Conservation (phyloP, 2,888 invertebrate genomes). For the Piscicola geometra region DNA sequence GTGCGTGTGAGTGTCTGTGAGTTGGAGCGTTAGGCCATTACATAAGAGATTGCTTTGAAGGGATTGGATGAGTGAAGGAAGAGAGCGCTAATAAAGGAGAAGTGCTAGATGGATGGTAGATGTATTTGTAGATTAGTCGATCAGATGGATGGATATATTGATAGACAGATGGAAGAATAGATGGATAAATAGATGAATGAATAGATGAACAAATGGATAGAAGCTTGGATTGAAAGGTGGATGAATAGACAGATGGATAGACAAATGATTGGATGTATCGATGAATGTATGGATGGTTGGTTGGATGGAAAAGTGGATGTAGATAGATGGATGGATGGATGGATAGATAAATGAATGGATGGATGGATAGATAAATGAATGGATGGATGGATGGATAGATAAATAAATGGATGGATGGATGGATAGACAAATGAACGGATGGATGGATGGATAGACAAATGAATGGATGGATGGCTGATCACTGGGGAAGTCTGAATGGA, state of each 20-base stretch:
- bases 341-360: constrained; percentile 3
- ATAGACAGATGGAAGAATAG: constrained; percentile 11
- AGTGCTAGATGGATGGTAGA: neutral
- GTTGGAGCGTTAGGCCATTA: no score
- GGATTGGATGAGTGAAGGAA: neutral
- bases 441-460: neutral
- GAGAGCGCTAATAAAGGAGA: neutral
- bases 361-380: constrained; percentile 16
- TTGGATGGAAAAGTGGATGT: neutral
- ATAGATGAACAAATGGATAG: neutral
- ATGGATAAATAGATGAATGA: constrained; percentile 14
- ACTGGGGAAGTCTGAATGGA: neutral
- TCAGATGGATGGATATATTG: neutral
- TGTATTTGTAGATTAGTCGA: neutral
- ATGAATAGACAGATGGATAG: neutral
- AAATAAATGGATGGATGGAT: neutral
- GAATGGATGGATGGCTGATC: neutral
- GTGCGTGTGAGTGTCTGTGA: neutral
- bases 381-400: neutral
- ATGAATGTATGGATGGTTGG: neutral
- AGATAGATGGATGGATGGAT: constrained; percentile 4
- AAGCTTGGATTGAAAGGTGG: neutral
- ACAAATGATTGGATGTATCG: neutral
- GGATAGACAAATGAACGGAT: neutral
- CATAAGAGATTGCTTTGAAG: neutral